These are phyloP conservation scores for Falco rusticolus DNA, from an alignment of 2,797 vertebrate species.

Conservation along the genomic window DNA sequence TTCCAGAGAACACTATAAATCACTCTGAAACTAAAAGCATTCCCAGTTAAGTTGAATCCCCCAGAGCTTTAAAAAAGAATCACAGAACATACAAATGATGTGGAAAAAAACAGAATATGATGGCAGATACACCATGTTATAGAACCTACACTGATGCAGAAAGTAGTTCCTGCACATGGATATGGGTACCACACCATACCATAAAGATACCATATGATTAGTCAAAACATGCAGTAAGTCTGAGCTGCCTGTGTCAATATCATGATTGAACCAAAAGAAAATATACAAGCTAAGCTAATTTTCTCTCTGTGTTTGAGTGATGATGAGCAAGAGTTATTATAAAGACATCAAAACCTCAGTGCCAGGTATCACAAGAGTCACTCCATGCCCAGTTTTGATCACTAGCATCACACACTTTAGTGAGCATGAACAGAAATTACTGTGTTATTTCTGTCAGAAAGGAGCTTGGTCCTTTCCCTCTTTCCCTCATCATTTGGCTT, in stretches of 20 bases:
- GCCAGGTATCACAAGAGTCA: not conserved
- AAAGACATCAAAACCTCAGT: not conserved
- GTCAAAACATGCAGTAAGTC: not conserved
- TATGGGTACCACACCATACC: not conserved
- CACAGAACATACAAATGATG: not conserved
- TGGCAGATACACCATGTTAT: not conserved
- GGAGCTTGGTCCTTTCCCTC: not conserved
- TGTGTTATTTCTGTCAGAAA: not conserved
- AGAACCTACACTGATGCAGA: not conserved
- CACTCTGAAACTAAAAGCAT: not conserved
- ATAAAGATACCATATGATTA: not conserved
- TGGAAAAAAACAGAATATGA: not conserved
- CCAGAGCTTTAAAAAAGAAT: not conserved
- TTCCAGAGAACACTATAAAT: slow-evolving; percentile 2
- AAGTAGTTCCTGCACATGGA: not conserved
- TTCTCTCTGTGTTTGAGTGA: not conserved
- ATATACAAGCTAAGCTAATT: not conserved
- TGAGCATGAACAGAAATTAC: not conserved
- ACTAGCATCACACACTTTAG: not conserved
- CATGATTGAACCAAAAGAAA: not conserved
- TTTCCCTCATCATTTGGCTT: not conserved
- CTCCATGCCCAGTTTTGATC: not conserved
- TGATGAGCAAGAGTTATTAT: not conserved
- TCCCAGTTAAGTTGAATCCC: not conserved
- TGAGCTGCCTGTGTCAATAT: not conserved